These are phyloP conservation scores for Girardinichthys multiradiatus DNA, from an alignment of 2,113 vertebrate genomes.

Conservation along the genomic window DNA sequence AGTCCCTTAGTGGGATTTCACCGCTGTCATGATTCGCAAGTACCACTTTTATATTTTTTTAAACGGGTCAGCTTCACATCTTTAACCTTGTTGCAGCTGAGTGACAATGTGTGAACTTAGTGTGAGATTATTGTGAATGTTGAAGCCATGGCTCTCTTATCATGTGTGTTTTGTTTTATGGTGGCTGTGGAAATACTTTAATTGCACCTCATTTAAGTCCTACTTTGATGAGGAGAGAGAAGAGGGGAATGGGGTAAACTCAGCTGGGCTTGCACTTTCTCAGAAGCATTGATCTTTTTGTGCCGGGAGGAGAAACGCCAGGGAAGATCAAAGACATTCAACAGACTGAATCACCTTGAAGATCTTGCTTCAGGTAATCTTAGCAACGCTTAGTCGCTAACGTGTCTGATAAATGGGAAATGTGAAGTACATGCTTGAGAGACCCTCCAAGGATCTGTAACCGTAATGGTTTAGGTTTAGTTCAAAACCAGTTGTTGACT, in stretches of 20 bases:
- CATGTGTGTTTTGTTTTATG: constrained; percentile 64
- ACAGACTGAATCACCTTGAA: constrained; percentile 70
- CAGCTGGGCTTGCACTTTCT: constrained; percentile 20
- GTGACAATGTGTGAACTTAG: constrained; percentile 66
- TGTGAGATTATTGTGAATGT: constrained; percentile 45
- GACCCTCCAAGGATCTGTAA: neutral
- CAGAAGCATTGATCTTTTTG: constrained; percentile 57
- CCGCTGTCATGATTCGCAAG: constrained; percentile 54
- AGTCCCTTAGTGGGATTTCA: constrained; percentile 50
- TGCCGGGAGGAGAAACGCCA: constrained; percentile 42
- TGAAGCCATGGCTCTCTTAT: constrained; percentile 35
- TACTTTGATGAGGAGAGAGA: constrained; percentile 55
- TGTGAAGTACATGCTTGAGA: neutral
- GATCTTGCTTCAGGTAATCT: constrained; percentile 67
- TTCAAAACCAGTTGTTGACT: neutral
- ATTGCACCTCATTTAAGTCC: constrained; percentile 61
- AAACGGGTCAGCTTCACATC: constrained; percentile 59
- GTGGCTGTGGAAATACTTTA: constrained; percentile 57
- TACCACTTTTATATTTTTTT: constrained; percentile 15
- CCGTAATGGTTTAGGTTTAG: no score
- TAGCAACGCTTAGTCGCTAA: neutral
- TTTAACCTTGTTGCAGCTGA: constrained; percentile 69
- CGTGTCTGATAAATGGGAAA: neutral
- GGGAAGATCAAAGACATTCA: constrained; percentile 62
- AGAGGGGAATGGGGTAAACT: constrained; percentile 9